A percentile compares a stretch with the other conserved stretches of the same genome.
Conservation (phyloP, 2,888 invertebrate genomes). For the Athrips mouffetella region DNA sequence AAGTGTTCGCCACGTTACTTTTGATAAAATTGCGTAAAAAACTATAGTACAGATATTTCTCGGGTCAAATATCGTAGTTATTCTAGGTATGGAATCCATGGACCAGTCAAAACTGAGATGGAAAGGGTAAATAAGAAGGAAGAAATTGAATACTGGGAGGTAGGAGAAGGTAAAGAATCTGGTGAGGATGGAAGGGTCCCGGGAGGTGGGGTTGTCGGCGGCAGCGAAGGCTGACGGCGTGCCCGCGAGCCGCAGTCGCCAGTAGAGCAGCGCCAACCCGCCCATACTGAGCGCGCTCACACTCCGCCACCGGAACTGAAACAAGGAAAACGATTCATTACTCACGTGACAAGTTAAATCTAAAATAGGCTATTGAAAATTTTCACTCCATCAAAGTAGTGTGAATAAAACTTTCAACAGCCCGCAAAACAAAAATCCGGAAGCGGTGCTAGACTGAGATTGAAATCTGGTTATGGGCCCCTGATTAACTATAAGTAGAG, state of each 20-base stretch:
- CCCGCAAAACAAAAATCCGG: too few species aligned
- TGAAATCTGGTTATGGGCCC: too few species aligned
- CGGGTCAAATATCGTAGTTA: conserved; percentile 86
- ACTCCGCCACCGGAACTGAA: conserved; percentile 85
- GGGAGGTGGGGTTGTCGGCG: conserved; percentile 97
- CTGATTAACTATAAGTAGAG: too few species aligned
- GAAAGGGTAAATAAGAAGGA: conserved; percentile 90
- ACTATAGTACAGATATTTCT: conserved; percentile 86
- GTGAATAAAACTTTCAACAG: too few species aligned
- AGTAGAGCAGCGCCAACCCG: conserved; percentile 83
- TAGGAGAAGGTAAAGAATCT: conserved; percentile 94
- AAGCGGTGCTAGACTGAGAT: not conserved
- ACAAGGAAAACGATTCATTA: conserved; percentile 49
- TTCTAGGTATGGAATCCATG: conserved; percentile 96
- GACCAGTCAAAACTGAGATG: conserved; percentile 99
- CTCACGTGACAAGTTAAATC: not conserved
- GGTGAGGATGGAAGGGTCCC: conserved; percentile 87
- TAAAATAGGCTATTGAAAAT: too few species aligned
- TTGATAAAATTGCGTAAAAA: conserved; percentile 82
- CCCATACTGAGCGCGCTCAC: conserved; percentile 83
- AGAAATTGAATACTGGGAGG: conserved; percentile 94
- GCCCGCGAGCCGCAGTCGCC: conserved; percentile 88
- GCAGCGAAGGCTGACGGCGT: conserved; percentile 90
- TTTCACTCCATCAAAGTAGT: not conserved
- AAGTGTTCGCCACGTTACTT: conserved; percentile 60